Percentiles rank a stretch among this genome's conserved stretches.
Conservation (phyloP, 2,113 vertebrate species). For the Rhinoptilus africanus region DNA sequence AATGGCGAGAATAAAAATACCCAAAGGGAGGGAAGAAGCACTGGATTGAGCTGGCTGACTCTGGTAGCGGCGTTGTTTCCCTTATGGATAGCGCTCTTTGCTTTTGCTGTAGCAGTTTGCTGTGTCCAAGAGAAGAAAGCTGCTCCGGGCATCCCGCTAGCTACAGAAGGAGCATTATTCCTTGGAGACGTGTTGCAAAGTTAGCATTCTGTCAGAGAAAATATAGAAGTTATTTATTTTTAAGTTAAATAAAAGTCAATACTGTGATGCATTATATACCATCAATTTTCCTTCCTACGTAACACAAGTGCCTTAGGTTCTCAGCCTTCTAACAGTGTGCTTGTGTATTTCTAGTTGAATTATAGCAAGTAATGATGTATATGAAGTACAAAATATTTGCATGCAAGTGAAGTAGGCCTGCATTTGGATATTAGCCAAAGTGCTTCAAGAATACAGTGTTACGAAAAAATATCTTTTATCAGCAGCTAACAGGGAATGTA, state of each 20-base stretch:
- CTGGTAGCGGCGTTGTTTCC: not conserved
- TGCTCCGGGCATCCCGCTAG: fast-evolving
- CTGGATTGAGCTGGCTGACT: not conserved
- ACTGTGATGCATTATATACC: not conserved
- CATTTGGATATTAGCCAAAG: not conserved
- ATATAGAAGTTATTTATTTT: not conserved
- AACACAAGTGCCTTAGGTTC: not conserved
- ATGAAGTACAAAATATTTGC: not conserved
- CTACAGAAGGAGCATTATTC: not conserved
- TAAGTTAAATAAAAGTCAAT: constrained; percentile 24
- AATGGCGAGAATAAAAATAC: not conserved
- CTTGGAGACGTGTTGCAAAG: not conserved
- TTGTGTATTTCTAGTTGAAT: not conserved
- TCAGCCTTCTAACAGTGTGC: not conserved
- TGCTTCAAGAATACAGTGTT: not conserved
- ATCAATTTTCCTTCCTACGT: not conserved
- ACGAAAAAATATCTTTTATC: not conserved
- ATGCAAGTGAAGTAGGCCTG: not conserved
- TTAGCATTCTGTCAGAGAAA: not conserved
- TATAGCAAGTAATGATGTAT: not conserved
- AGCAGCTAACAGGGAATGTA: not conserved
- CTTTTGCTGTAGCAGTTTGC: not conserved
- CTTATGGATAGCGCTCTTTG: not conserved
- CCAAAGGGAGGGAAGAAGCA: not conserved
- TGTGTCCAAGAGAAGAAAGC: not conserved